These are phyloP conservation scores for Chrysoperla carnea DNA, from an alignment of 1,140 invertebrate genomes.

Conservation along the genomic window DNA sequence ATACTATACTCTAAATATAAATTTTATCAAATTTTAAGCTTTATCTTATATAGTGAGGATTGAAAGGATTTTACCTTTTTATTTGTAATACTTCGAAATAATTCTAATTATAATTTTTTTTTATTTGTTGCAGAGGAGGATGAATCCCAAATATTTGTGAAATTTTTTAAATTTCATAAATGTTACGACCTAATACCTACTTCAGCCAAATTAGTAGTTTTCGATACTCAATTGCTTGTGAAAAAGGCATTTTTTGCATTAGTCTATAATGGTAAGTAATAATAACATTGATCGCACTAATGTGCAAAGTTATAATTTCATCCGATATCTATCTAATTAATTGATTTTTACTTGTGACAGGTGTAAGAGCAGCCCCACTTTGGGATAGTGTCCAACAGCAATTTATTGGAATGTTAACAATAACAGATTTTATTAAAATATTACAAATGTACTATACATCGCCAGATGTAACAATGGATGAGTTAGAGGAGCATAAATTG, in stretches of 20 bases:
- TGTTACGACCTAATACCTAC: slow-evolving; percentile 99
- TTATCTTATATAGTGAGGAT: too few species aligned
- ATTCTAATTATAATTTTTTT: slow-evolving; percentile 6
- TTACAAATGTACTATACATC: slow-evolving; percentile 95
- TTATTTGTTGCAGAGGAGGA: slow-evolving; percentile 75
- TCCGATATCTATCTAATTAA: background rate
- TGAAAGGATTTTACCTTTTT: too few species aligned
- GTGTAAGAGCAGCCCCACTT: slow-evolving; percentile 89
- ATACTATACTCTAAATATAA: too few species aligned
- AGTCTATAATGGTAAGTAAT: slow-evolving; percentile 82
- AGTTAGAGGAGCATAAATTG: slow-evolving; percentile 94
- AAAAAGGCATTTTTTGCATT: slow-evolving; percentile 98
- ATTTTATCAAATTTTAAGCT: too few species aligned
- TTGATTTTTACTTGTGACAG: slow-evolving; percentile 20
- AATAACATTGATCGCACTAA: background rate
- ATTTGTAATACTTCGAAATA: background rate
- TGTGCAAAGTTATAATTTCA: background rate
- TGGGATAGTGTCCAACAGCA: slow-evolving; percentile 88
- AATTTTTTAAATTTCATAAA: slow-evolving; percentile 98
- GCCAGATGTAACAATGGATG: slow-evolving; percentile 78
- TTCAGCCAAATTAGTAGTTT: slow-evolving; percentile 96
- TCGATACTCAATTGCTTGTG: slow-evolving; percentile 96
- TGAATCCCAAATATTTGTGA: slow-evolving; percentile 91
- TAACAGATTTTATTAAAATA: slow-evolving; percentile 99
- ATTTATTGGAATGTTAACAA: slow-evolving; percentile 95